Conservation (phyloP, 2,797 vertebrate species). For the Thalassophryne amazonica region DNA sequence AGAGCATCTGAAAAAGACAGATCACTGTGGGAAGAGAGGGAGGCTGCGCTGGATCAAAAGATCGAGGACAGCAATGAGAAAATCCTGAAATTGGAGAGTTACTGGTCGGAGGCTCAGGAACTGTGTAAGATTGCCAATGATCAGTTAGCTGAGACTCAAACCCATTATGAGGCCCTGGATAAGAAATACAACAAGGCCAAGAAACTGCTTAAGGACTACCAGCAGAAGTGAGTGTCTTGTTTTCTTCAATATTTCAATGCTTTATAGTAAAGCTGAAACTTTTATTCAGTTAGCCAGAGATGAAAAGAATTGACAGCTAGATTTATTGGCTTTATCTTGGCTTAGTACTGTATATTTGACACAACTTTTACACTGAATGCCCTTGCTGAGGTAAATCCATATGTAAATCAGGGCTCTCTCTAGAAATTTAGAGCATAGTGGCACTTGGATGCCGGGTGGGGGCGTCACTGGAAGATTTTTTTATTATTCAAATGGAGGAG, state of each 20-base stretch:
- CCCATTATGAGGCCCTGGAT: constrained; percentile 86
- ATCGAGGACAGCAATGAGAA: constrained; percentile 83
- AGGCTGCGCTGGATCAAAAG: constrained; percentile 82
- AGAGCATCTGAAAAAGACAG: constrained; percentile 77
- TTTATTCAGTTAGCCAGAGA: too few relatives aligned
- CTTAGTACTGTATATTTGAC: too few relatives aligned
- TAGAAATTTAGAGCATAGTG: too few relatives aligned
- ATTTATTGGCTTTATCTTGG: too few relatives aligned
- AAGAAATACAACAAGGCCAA: constrained; percentile 94
- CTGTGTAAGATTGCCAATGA: constrained; percentile 89
- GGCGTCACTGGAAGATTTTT: too few relatives aligned
- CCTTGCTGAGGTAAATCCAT: too few relatives aligned
- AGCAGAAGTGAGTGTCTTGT: constrained; percentile 85
- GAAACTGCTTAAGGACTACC: constrained; percentile 91
- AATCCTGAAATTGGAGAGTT: constrained; percentile 86
- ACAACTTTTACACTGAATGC: too few relatives aligned
- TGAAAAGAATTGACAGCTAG: too few relatives aligned
- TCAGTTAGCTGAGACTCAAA: constrained; percentile 85
- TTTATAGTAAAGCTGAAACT: too few relatives aligned
- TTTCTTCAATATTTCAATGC: background rate
- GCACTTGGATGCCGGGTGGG: too few relatives aligned
- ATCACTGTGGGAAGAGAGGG: constrained; percentile 78
- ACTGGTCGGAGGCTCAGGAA: constrained; percentile 89
- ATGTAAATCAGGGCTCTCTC: too few relatives aligned
- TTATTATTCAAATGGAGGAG: too few relatives aligned